Conservation (phyloP, 2,113 vertebrate genomes). For the Zingel zingel region DNA sequence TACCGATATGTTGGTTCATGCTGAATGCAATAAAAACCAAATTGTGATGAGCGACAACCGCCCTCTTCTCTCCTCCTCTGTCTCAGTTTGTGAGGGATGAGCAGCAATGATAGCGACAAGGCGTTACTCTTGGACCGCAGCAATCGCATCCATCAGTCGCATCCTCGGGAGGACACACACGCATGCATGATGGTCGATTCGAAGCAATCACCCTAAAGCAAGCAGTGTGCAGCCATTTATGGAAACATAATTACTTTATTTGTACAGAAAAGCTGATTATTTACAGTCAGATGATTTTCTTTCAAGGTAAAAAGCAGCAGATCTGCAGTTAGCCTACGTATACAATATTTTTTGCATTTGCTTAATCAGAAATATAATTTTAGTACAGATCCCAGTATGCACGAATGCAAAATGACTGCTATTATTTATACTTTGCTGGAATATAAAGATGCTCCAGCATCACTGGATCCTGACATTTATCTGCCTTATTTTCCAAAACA, state of each 20-base stretch:
- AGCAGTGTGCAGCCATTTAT: constrained; percentile 67
- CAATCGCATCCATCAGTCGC: constrained; percentile 73
- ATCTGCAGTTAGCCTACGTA: neutral
- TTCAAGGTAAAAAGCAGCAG: neutral
- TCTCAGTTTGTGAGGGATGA: constrained; percentile 47
- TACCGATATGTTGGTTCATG: constrained; percentile 16
- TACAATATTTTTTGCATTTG: neutral
- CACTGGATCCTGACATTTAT: constrained; percentile 20
- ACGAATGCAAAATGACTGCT: neutral
- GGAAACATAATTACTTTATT: constrained; percentile 53
- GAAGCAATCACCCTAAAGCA: constrained; percentile 34
- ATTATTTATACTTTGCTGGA: constrained; percentile 17
- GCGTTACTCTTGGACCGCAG: constrained; percentile 71
- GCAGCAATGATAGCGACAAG: constrained; percentile 68
- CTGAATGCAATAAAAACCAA: constrained; percentile 23
- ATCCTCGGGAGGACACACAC: constrained; percentile 56
- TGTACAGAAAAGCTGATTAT: constrained; percentile 39
- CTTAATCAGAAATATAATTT: neutral
- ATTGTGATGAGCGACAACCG: constrained; percentile 40
- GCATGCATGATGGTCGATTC: constrained; percentile 36
- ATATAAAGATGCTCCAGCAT: constrained; percentile 42
- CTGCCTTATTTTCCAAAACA: neutral
- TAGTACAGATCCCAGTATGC: neutral
- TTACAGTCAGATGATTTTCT: neutral
- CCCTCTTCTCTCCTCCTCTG: constrained; percentile 1